These are phyloP conservation scores for Parauchenoglanis ngamensis DNA, from an alignment of 2,797 vertebrate species.

Conservation along the genomic window DNA sequence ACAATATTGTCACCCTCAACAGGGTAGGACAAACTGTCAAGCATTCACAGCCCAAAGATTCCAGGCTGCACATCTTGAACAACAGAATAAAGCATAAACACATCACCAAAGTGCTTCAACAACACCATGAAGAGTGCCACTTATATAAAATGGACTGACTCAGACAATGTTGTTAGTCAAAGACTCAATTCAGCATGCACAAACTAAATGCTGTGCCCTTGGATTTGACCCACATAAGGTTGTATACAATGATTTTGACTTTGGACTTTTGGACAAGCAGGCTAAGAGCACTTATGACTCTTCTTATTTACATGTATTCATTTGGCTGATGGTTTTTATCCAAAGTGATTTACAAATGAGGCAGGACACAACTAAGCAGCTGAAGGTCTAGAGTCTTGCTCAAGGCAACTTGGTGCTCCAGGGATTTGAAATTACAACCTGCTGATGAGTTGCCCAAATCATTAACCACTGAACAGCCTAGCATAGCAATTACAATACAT, in stretches of 20 bases:
- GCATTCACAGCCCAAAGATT: conserved; percentile 10
- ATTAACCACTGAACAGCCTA: neutral
- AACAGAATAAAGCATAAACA: conserved; percentile 7
- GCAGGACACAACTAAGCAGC: neutral
- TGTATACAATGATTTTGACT: neutral
- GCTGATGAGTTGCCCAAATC: neutral
- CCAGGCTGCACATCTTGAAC: neutral
- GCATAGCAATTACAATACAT: neutral
- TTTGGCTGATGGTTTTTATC: neutral
- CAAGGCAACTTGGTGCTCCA: neutral
- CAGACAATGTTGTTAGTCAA: neutral
- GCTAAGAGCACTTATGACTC: neutral
- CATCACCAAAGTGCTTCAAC: neutral
- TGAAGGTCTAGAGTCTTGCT: neutral
- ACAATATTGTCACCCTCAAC: neutral
- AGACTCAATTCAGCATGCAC: neutral
- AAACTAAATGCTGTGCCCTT: neutral
- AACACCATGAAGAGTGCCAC: conserved; percentile 3
- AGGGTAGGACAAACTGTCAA: conserved; percentile 6
- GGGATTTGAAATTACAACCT: neutral
- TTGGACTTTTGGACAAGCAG: neutral
- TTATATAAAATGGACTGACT: conserved; percentile 11
- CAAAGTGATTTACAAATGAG: neutral
- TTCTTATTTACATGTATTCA: neutral
- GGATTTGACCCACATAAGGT: neutral